These are phyloP conservation scores for Melanocharis versteri DNA, from an alignment of 2,113 vertebrate genomes.

Conservation along the genomic window DNA sequence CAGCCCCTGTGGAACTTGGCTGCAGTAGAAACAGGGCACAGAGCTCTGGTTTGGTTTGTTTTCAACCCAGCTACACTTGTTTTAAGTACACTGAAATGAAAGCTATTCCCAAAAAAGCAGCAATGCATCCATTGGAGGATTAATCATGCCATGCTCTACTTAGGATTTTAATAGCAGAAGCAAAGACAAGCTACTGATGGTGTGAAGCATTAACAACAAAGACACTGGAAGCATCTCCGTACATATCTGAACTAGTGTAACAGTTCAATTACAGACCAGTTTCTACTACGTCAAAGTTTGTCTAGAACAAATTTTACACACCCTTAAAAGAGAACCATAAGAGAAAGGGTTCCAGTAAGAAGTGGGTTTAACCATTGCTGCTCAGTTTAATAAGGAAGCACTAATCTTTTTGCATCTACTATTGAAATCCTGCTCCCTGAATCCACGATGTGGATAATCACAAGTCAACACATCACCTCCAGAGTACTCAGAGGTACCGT, in stretches of 20 bases:
- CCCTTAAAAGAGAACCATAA: conserved; percentile 21
- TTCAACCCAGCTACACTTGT: not conserved
- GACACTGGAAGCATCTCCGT: not conserved
- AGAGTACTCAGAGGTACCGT: not conserved
- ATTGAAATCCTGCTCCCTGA: not conserved
- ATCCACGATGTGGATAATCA: not conserved
- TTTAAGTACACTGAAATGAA: not conserved
- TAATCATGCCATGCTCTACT: conserved; percentile 53
- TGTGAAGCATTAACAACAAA: conserved; percentile 24
- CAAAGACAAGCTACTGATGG: conserved; percentile 30
- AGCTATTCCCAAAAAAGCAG: not conserved
- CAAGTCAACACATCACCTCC: not conserved
- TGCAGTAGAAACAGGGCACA: not conserved
- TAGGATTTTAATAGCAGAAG: conserved; percentile 7
- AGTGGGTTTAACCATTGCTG: not conserved
- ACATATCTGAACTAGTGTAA: conserved; percentile 23
- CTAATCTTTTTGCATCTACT: not conserved
- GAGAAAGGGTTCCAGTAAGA: conserved; percentile 8
- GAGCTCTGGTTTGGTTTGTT: not conserved
- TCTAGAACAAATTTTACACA: conserved; percentile 42
- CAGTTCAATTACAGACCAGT: conserved; percentile 40
- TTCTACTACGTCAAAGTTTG: conserved; percentile 36
- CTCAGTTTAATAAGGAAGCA: not conserved
- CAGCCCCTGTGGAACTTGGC: not conserved
- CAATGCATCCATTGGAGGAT: not conserved